Conservation (phyloP, 2,888 invertebrate genomes). For the Teinopalpus imperialis region DNA sequence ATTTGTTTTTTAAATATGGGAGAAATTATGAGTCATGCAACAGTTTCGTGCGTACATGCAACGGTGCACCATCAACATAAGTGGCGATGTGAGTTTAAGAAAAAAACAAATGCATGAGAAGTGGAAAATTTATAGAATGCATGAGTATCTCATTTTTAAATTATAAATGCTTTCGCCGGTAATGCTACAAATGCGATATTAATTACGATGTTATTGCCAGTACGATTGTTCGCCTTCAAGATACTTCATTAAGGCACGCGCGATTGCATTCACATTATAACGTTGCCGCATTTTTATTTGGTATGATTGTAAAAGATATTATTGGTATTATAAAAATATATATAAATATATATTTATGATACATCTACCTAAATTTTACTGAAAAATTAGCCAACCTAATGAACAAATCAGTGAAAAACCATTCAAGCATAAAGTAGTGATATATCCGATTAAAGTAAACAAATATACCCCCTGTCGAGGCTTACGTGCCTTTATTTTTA, state of each 20-base stretch:
- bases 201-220: conserved; percentile 46
- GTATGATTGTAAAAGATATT: too few species aligned
- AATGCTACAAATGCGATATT: conserved; percentile 54
- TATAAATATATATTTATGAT: too few species aligned
- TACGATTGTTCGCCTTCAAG: conserved; percentile 25
- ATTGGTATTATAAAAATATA: too few species aligned
- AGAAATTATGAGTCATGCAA: conserved; percentile 51
- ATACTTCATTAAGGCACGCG: conserved; percentile 28
- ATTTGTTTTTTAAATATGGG: not conserved
- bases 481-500: too few species aligned
- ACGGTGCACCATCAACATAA: conserved; percentile 60
- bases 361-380: too few species aligned
- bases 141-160: conserved; percentile 61
- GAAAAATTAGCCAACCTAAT: too few species aligned
- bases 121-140: conserved; percentile 67
- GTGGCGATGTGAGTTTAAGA: conserved; percentile 51
- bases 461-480: too few species aligned
- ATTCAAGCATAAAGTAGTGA: too few species aligned
- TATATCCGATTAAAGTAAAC: too few species aligned
- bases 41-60: conserved; percentile 63
- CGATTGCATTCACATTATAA: not conserved
- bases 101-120: conserved; percentile 54
- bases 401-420: too few species aligned
- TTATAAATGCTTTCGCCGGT: conserved; percentile 69
- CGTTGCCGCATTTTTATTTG: not conserved